These are phyloP conservation scores for Mellilla xanthometata DNA, from an alignment of 2,888 invertebrate species.

Conservation along the genomic window DNA sequence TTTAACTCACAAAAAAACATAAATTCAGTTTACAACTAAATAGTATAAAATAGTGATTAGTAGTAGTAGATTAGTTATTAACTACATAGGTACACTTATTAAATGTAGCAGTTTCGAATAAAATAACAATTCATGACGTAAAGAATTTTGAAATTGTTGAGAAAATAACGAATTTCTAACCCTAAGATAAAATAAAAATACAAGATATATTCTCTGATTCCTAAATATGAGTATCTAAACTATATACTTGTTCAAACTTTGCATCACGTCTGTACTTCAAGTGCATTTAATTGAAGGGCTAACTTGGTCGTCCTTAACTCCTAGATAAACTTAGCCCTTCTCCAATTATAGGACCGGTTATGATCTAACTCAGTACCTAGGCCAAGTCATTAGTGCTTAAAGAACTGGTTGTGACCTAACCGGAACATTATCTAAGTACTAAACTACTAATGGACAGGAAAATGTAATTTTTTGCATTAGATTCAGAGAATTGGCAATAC, in stretches of 20 bases:
- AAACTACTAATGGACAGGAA: neutral
- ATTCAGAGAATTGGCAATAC: neutral
- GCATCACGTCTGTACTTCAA: constrained; percentile 40
- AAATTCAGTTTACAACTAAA: too few relatives aligned
- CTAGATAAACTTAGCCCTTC: constrained; percentile 45
- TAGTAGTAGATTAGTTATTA: too few relatives aligned
- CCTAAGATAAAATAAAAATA: too few relatives aligned
- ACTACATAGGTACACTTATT: too few relatives aligned
- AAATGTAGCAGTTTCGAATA: too few relatives aligned
- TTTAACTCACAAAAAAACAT: too few relatives aligned
- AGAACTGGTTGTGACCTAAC: constrained; percentile 2
- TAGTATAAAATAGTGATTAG: too few relatives aligned
- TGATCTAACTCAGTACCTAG: constrained; percentile 24
- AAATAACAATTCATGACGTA: too few relatives aligned
- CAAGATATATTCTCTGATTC: too few relatives aligned
- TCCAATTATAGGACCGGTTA: constrained; percentile 30
- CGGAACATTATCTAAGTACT: neutral
- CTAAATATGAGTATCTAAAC: too few relatives aligned
- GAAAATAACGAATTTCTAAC: too few relatives aligned
- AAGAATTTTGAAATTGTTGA: too few relatives aligned
- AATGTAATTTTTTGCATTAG: constrained; percentile 7
- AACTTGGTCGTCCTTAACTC: constrained; percentile 62
- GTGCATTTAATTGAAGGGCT: constrained; percentile 58
- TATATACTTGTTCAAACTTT: neutral
- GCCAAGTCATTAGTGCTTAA: constrained; percentile 8